Conservation (phyloP, 2,888 invertebrate species). For the Chloromyia formosa region DNA sequence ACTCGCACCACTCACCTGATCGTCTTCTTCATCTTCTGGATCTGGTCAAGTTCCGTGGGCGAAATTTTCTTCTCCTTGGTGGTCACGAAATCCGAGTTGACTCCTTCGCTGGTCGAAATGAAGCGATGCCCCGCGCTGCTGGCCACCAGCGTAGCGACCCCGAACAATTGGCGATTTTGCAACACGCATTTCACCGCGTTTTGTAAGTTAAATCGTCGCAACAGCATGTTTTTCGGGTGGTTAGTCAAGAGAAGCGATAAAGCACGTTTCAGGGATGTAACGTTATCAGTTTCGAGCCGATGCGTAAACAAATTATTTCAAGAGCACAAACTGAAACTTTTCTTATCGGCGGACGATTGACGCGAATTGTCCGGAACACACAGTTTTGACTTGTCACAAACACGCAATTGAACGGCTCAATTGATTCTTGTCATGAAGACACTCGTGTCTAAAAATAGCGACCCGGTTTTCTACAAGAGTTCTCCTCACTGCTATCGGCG, state of each 20-base stretch:
- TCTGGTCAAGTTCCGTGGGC: constrained; percentile 56
- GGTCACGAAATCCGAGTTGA: constrained; percentile 55
- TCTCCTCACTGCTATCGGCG: neutral
- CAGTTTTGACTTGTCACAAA: constrained; percentile 10
- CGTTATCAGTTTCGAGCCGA: neutral
- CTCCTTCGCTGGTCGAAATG: constrained; percentile 59
- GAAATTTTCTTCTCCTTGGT: constrained; percentile 57
- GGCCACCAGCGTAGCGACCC: neutral
- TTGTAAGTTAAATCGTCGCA: constrained; percentile 53
- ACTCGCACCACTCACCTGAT: constrained; percentile 53
- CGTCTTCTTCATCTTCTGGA: constrained; percentile 58
- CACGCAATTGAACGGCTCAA: neutral
- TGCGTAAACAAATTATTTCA: neutral
- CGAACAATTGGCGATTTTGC: constrained; percentile 14
- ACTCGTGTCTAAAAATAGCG: neutral
- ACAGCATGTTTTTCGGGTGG: constrained; percentile 54
- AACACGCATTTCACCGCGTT: constrained; percentile 47
- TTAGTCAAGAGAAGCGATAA: neutral
- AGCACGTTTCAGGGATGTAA: neutral
- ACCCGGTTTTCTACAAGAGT: neutral
- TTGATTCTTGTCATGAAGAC: neutral
- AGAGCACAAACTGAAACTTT: neutral
- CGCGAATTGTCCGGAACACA: constrained; percentile 3
- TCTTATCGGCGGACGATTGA: neutral
- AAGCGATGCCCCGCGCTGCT: neutral